phyloP scores from a whole-genome alignment of 2,888 invertebrate genomes.

The Bembecia ichneumoniformis region DNA sequence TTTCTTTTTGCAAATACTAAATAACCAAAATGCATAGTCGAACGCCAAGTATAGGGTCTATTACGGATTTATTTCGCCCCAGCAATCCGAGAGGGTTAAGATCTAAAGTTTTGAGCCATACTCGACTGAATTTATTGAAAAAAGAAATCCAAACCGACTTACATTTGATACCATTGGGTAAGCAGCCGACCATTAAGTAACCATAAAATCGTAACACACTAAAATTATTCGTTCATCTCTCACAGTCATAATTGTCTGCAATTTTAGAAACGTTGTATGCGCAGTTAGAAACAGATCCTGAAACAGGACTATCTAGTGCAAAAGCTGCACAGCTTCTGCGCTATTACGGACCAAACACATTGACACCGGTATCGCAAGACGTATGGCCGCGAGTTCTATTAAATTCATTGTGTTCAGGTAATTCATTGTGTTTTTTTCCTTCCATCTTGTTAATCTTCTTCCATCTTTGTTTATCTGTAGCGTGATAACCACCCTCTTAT shows the following conservation, averaged over 20 bases:
- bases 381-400: conserved; percentile 78
- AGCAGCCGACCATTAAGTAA: conserved; percentile 17
- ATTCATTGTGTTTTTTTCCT: too few relatives aligned
- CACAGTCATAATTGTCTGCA: too few relatives aligned
- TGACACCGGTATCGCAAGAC: conserved; percentile 80
- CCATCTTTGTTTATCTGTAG: too few relatives aligned
- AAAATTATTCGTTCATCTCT: not conserved
- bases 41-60: conserved; percentile 38
- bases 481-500: too few relatives aligned
- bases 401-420: conserved; percentile 57
- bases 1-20: not conserved
- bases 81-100: conserved; percentile 42
- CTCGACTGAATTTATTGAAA: conserved; percentile 67
- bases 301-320: conserved; percentile 72
- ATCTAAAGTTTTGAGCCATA: conserved; percentile 49
- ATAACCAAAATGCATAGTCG: conserved; percentile 29
- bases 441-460: too few relatives aligned
- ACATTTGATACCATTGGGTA: conserved; percentile 63
- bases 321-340: conserved; percentile 71
- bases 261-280: conserved; percentile 40
- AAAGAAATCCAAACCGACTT: conserved; percentile 72
- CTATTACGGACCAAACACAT: conserved; percentile 78
- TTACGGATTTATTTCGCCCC: conserved; percentile 56
- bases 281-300: conserved; percentile 40
- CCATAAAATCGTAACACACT: not conserved